Evolutionary conservation across 1,140 invertebrate genomes (phyloP).

Genomic region (Drosophila bipectinata): DNA sequence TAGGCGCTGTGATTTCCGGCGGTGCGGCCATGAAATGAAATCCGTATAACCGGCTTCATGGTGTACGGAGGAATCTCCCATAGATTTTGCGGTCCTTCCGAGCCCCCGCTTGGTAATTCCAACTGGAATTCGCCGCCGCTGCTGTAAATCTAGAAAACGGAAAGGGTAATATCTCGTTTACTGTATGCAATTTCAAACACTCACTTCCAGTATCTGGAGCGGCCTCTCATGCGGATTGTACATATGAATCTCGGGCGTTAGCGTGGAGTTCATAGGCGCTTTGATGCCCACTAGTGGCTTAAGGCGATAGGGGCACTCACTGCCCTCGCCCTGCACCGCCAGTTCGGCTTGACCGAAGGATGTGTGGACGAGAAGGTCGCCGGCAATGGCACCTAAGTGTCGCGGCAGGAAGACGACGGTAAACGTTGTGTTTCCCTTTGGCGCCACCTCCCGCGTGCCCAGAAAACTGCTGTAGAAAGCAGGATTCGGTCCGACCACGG

Average conservation of each 20-base stretch:
- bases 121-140: constrained; percentile 96
- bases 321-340: constrained; percentile 91
- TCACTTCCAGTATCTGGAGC: constrained; percentile 89
- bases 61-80: constrained; percentile 97
- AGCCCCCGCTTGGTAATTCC: constrained; percentile 90
- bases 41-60: constrained; percentile 94
- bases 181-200: background rate
- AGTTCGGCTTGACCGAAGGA: constrained; percentile 93
- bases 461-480: constrained; percentile 97
- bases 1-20: constrained; percentile 84
- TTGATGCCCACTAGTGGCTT: constrained; percentile 94
- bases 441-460: constrained; percentile 95
- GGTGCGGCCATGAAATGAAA: constrained; percentile 90
- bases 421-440: constrained; percentile 96
- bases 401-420: constrained; percentile 97
- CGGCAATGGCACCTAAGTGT: constrained; percentile 94
- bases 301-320: constrained; percentile 94
- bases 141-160: constrained; percentile 87
- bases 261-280: constrained; percentile 96
- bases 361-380: constrained; percentile 96
- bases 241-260: constrained; percentile 95
- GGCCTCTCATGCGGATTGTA: constrained; percentile 95
- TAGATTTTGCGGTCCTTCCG: constrained; percentile 90
- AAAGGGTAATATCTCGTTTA: background rate
- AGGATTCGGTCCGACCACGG: constrained; percentile 93